Evolutionary conservation across 2,113 vertebrate species (phyloP).

Genomic region (Lepisosteus osseus): DNA sequence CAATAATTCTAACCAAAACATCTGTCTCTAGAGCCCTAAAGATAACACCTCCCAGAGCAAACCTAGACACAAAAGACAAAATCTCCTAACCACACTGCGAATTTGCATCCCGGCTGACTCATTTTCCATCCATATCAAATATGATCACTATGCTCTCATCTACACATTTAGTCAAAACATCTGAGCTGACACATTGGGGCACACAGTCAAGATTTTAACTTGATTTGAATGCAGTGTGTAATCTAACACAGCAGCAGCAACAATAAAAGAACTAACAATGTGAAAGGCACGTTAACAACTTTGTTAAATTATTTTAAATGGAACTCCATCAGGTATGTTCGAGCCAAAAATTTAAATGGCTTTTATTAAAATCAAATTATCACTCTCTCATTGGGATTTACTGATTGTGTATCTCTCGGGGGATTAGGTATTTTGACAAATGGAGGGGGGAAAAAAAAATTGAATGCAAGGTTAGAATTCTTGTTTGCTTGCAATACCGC

Average conservation of each 20-base stretch:
- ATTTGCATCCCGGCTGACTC: neutral
- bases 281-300: too few species aligned
- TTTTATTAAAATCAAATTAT: too few species aligned
- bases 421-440: neutral
- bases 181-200: neutral
- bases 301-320: too few species aligned
- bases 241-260: neutral
- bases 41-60: neutral
- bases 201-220: neutral
- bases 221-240: neutral
- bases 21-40: neutral
- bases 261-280: neutral
- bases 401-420: neutral
- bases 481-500: too few species aligned
- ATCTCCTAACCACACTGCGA: neutral
- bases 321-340: too few species aligned
- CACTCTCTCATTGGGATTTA: neutral
- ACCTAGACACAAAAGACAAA: neutral
- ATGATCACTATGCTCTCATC: neutral
- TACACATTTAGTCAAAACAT: constrained; percentile 9
- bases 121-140: neutral
- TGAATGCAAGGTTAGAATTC: neutral
- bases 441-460: neutral
- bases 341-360: too few species aligned
- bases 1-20: neutral